Conservation (phyloP, 2,888 invertebrate genomes). For the Stenoptilia bipunctidactyla region DNA sequence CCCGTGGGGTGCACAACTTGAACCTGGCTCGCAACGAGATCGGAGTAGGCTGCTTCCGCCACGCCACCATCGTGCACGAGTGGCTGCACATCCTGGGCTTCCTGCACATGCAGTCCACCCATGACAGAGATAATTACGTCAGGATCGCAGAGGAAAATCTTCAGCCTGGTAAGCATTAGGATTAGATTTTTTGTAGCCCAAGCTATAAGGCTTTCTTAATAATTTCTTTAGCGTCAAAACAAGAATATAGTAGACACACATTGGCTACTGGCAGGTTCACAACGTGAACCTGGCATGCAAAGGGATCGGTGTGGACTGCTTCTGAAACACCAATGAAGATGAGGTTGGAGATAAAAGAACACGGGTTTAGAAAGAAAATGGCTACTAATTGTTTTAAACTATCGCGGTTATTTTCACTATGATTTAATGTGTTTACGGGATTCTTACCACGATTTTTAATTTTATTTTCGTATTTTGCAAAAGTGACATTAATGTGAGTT, state of each 20-base stretch:
- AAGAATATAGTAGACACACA: slow-evolving; percentile 54
- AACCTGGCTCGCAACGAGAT: slow-evolving; percentile 47
- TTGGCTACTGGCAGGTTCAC: slow-evolving; percentile 52
- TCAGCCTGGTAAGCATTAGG: slow-evolving; percentile 45
- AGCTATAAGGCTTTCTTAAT: too few species aligned
- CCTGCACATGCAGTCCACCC: slow-evolving; percentile 59
- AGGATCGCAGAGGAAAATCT: slow-evolving; percentile 79
- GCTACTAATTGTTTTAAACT: too few species aligned
- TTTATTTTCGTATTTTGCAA: too few species aligned
- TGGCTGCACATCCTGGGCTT: slow-evolving; percentile 68
- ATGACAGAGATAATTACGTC: slow-evolving; percentile 67
- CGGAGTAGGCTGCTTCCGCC: slow-evolving; percentile 62
- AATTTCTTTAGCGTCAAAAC: too few species aligned
- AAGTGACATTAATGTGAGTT: too few species aligned
- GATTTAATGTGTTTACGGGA: too few species aligned
- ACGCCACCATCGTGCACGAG: slow-evolving; percentile 83
- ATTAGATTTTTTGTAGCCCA: neutral
- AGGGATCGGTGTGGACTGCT: slow-evolving; percentile 43
- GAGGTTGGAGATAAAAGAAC: too few species aligned
- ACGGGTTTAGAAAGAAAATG: too few species aligned
- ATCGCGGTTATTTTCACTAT: too few species aligned
- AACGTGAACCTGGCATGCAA: slow-evolving; percentile 58
- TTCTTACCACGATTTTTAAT: too few species aligned
- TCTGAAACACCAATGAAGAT: slow-evolving; percentile 74
- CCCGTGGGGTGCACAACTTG: slow-evolving; percentile 54